Conservation (phyloP, 1,140 invertebrate species). For the Pomacea maculata region DNA sequence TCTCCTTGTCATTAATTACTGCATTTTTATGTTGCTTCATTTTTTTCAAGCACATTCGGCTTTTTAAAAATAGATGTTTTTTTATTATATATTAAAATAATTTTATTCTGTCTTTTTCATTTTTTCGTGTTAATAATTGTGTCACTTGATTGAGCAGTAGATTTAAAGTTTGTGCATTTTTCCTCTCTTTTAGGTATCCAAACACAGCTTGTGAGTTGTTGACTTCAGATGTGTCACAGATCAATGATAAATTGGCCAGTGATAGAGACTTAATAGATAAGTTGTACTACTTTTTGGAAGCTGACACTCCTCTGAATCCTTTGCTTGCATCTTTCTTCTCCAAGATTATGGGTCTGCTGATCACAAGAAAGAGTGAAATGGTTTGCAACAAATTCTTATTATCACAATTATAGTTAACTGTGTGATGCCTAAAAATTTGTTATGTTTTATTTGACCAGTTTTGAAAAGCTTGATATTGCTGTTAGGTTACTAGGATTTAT, state of each 20-base stretch:
- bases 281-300: slow-evolving; percentile 86
- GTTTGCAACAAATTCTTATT: slow-evolving; percentile 60
- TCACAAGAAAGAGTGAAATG: slow-evolving; percentile 81
- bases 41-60: too few species aligned
- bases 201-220: slow-evolving; percentile 94
- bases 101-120: background rate
- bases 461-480: too few species aligned
- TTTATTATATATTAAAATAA: background rate
- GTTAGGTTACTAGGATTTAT: too few species aligned
- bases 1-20: too few species aligned
- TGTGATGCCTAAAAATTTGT: background rate
- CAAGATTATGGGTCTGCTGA: slow-evolving; percentile 88
- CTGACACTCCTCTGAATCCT: slow-evolving; percentile 88
- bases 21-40: too few species aligned
- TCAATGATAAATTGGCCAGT: slow-evolving; percentile 85
- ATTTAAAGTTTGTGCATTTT: background rate
- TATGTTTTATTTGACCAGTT: too few species aligned
- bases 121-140: background rate
- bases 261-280: slow-evolving; percentile 81
- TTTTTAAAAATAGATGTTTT: too few species aligned
- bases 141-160: background rate
- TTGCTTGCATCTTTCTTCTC: slow-evolving; percentile 95
- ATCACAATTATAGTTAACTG: background rate
- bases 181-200: slow-evolving; percentile 66
- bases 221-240: slow-evolving; percentile 84